Conservation (phyloP, 2,797 vertebrate genomes). For the Platalea minor region DNA sequence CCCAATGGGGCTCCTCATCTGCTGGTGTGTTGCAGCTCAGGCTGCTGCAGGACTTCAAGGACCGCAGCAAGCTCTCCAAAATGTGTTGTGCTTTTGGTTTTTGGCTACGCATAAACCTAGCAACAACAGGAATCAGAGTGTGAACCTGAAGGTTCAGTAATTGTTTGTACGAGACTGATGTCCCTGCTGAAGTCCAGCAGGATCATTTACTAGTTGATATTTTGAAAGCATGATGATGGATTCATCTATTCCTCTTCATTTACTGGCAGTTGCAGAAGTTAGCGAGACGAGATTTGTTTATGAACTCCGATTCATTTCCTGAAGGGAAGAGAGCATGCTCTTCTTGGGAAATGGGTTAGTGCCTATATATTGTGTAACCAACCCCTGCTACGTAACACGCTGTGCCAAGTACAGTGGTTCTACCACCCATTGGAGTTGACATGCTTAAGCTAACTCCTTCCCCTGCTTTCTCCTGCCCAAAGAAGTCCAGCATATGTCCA, state of each 20-base stretch:
- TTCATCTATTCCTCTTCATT: background rate
- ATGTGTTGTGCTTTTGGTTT: background rate
- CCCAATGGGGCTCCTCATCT: background rate
- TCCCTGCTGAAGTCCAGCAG: background rate
- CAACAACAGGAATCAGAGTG: background rate
- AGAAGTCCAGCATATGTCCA: background rate
- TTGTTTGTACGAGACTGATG: background rate
- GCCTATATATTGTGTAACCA: background rate
- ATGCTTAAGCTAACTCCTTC: background rate
- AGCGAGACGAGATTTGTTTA: background rate
- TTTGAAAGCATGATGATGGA: background rate
- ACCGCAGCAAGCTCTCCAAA: background rate
- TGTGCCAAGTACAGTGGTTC: background rate
- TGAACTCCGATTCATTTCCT: conserved; percentile 20
- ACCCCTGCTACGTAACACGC: background rate
- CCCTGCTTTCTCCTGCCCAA: background rate
- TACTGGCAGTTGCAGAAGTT: background rate
- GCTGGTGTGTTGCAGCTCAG: background rate
- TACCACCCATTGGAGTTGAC: background rate
- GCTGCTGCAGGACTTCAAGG: background rate
- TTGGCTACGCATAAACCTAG: background rate
- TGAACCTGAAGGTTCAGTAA: background rate
- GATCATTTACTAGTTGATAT: background rate
- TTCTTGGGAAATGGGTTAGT: background rate
- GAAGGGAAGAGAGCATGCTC: background rate